These are phyloP conservation scores for Cryptocephalus primarius DNA, from an alignment of 2,888 invertebrate genomes.

Conservation along the genomic window DNA sequence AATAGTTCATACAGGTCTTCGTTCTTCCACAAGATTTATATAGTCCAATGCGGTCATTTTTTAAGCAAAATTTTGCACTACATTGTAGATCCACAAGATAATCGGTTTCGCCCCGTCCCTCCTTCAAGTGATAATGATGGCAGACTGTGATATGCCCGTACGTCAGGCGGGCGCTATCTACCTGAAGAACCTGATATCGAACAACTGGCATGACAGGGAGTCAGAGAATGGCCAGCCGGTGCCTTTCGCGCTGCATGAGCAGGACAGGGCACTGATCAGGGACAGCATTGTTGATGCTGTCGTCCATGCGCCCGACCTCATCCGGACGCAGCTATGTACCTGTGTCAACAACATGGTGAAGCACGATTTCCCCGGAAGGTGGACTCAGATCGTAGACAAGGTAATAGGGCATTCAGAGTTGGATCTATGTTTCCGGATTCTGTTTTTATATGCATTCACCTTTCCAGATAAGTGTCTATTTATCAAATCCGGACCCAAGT, in stretches of 20 bases:
- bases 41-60: too few species aligned
- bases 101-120: conserved; percentile 93
- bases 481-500: conserved; percentile 80
- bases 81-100: conserved; percentile 73
- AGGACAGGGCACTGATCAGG: conserved; percentile 87
- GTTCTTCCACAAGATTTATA: too few species aligned
- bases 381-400: conserved; percentile 94
- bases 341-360: conserved; percentile 89
- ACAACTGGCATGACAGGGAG: conserved; percentile 82
- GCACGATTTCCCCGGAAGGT: conserved; percentile 88
- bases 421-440: background rate
- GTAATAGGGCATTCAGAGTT: conserved; percentile 40
- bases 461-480: conserved; percentile 56
- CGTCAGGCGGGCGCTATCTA: conserved; percentile 95
- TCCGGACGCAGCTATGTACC: conserved; percentile 84
- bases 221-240: conserved; percentile 56
- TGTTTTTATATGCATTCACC: background rate
- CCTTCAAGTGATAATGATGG: conserved; percentile 87
- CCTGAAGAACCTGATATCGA: conserved; percentile 84
- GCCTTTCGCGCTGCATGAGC: conserved; percentile 87
- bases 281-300: conserved; percentile 93
- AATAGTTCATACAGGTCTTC: too few species aligned
- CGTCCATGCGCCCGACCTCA: conserved; percentile 82
- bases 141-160: conserved; percentile 81
- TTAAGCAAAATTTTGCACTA: too few species aligned